Evolutionary conservation across 2,888 invertebrate genomes (phyloP).

Genomic region (Anthoptus insignis): DNA sequence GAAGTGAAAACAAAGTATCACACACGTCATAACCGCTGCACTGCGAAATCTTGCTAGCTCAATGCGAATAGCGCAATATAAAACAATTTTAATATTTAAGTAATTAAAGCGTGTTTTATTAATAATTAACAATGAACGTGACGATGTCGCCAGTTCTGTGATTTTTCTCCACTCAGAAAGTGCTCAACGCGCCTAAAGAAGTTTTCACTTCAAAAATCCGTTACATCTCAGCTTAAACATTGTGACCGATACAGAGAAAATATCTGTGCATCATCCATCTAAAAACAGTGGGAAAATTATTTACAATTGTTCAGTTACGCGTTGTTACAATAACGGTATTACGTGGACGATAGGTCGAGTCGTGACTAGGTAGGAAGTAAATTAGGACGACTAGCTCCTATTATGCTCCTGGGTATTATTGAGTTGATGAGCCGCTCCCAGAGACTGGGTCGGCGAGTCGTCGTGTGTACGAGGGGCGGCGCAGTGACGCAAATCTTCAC

Average conservation of each 20-base stretch:
- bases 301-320: slow-evolving; percentile 39
- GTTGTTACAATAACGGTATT: slow-evolving; percentile 26
- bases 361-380: slow-evolving; percentile 26
- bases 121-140: no score
- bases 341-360: slow-evolving; percentile 13
- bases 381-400: slow-evolving; percentile 24
- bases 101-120: no score
- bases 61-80: no score
- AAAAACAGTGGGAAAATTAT: slow-evolving; percentile 54
- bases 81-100: no score
- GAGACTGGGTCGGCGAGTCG: slow-evolving; percentile 64
- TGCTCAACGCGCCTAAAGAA: no score
- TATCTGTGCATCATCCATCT: slow-evolving; percentile 37
- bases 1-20: no score
- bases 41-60: no score
- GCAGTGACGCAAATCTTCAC: slow-evolving; percentile 71
- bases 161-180: no score
- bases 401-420: slow-evolving; percentile 63
- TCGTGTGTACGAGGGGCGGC: slow-evolving; percentile 55
- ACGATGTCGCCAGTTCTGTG: no score
- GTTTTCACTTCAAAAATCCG: not conserved
- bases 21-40: no score
- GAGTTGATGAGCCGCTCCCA: slow-evolving; percentile 71
- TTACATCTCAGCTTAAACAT: not conserved
- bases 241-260: slow-evolving; percentile 17